phyloP scores from a whole-genome alignment of 2,797 vertebrate genomes.

The Setipinna tenuifilis region DNA sequence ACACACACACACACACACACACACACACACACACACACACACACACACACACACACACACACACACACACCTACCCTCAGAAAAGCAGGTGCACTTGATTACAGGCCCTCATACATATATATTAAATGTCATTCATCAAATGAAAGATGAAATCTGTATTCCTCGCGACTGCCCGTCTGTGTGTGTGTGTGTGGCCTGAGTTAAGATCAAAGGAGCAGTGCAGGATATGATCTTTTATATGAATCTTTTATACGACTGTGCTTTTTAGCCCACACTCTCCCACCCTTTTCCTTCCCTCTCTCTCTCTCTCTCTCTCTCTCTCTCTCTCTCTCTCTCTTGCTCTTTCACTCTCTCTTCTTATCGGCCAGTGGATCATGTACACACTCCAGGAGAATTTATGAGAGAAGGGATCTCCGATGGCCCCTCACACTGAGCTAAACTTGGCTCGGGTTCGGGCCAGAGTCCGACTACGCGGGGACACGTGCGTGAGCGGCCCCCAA shows the following conservation, averaged over 20 bases:
- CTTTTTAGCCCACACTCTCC: neutral
- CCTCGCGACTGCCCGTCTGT: conserved; percentile 32
- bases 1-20: conserved; percentile 25
- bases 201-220: conserved; percentile 46
- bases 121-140: conserved; percentile 56
- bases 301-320: conserved; percentile 29
- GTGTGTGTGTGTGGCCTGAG: conserved; percentile 49
- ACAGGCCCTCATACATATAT: conserved; percentile 54
- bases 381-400: conserved; percentile 35
- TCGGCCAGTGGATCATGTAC: conserved; percentile 30
- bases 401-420: conserved; percentile 4
- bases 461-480: neutral
- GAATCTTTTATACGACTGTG: conserved; percentile 48
- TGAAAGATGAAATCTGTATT: conserved; percentile 40
- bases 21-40: conserved; percentile 17
- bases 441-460: neutral
- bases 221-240: conserved; percentile 48
- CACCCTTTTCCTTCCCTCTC: neutral
- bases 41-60: conserved; percentile 34
- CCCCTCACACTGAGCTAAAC: neutral
- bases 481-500: neutral
- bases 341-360: conserved; percentile 33
- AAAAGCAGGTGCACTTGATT: conserved; percentile 43
- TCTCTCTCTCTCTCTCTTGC: neutral
- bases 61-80: conserved; percentile 26